These are phyloP conservation scores for Verasper variegatus DNA, from an alignment of 2,113 vertebrate genomes.

Conservation along the genomic window DNA sequence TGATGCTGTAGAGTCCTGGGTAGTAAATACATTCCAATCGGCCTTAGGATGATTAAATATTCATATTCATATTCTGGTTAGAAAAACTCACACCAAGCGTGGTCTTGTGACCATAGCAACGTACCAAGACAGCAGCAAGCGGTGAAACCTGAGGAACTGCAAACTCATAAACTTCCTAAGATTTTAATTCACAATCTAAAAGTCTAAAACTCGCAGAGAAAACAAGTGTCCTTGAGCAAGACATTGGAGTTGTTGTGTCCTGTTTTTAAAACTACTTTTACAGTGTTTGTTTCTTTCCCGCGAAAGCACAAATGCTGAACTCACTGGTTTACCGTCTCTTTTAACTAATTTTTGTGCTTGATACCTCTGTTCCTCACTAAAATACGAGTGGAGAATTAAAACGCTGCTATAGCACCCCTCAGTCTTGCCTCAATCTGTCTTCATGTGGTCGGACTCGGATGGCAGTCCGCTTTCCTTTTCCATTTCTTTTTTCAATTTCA, in stretches of 20 bases:
- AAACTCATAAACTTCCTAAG: neutral
- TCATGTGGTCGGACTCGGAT: slow-evolving; percentile 10
- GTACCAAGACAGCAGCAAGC: neutral
- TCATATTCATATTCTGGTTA: neutral
- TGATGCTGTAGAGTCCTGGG: neutral
- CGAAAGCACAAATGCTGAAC: slow-evolving; percentile 8
- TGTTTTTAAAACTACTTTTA: neutral
- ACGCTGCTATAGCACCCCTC: slow-evolving; percentile 28
- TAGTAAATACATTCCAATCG: neutral
- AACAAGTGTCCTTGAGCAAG: neutral
- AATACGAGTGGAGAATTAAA: slow-evolving; percentile 23
- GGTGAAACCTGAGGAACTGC: neutral
- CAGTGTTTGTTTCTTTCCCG: neutral
- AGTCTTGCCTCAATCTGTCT: neutral
- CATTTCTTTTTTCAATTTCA: slow-evolving; percentile 73
- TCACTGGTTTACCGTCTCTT: neutral
- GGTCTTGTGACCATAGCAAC: slow-evolving; percentile 2
- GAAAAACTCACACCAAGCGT: neutral
- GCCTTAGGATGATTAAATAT: neutral
- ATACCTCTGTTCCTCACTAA: slow-evolving; percentile 4
- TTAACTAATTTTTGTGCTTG: too few relatives aligned
- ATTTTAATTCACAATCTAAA: neutral
- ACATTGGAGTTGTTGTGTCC: neutral
- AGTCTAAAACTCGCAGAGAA: neutral
- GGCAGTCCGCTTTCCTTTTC: slow-evolving; percentile 66